A percentile compares a stretch with the other conserved stretches of the same genome.
Conservation (phyloP, 2,888 invertebrate species). For the Rhamnusium bicolor region DNA sequence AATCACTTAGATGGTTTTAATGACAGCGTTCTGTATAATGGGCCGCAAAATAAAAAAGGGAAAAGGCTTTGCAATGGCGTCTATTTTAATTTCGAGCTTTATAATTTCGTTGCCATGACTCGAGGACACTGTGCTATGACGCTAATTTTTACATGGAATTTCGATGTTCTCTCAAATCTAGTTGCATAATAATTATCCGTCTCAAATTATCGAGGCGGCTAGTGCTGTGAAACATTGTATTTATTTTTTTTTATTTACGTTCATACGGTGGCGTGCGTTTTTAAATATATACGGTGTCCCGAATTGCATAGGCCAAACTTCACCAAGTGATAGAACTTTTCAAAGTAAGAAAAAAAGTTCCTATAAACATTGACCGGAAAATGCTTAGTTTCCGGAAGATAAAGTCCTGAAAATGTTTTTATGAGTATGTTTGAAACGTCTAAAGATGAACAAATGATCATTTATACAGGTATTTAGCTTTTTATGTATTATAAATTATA, state of each 20-base stretch:
- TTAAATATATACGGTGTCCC: no score
- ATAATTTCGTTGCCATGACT: constrained; percentile 4
- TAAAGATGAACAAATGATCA: no score
- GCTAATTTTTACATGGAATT: neutral
- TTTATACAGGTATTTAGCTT: no score
- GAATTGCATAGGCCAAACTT: no score
- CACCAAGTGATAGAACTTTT: no score
- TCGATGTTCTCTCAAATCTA: neutral
- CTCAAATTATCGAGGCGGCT: neutral
- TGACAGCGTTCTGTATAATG: constrained; percentile 1
- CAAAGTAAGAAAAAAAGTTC: no score
- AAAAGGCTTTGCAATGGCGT: neutral
- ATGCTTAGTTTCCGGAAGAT: no score
- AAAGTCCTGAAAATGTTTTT: no score
- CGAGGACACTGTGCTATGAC: neutral
- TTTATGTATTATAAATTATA: no score
- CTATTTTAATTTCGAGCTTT: constrained; percentile 7
- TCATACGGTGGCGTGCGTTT: neutral
- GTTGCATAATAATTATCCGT: neutral
- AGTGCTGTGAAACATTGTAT: neutral
- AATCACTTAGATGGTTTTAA: constrained; percentile 25
- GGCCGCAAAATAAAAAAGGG: neutral
- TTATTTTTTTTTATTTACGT: neutral
- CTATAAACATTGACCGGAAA: no score
- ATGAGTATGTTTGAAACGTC: no score